Base-by-base conservation (phyloP, 1,140 invertebrate genomes). In the Calephelis virginiensis region DNA sequence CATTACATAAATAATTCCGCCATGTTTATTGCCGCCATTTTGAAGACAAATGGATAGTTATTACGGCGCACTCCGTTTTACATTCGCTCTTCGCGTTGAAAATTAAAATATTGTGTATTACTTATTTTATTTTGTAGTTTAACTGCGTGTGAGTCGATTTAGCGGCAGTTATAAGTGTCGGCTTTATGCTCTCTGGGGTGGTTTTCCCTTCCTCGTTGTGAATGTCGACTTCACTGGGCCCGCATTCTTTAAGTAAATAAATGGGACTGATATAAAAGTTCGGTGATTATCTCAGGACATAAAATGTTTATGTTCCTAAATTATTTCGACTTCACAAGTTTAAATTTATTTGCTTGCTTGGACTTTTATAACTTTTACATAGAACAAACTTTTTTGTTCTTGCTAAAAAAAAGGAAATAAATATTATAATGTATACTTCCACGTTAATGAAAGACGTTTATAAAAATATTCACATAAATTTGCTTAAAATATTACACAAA, bases 11-110 rank as follows among this genome's bases (percentile, higher is more conserved):
- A 90, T 90, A 89, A 89, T 88, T 82, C 74, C 77, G 78, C 85
- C 82, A 89, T 90, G 86, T 90, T 90, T 90, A 90, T 90, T 90
- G 82, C 88, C 81, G 79, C 88, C 85, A 90, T 90, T 90, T 88
- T 88, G 86, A 89, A 90, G 88, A 90, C 88, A 90, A 90, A 90
- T 90, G 86, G 88, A 84, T 89, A 89, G 88, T 90, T 90, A 90
- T 90, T 89, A 90, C 86, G 77, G 77, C 78, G 78, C 81, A 82
- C 82, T 88, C 79, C 78, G 82, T 85, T 90, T 89, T 89, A 90
- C 88, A 89, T 88, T 88, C 84, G 76, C 78, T 81, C 79, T 70
- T 79, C 74, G 72, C 76, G 79, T 81, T 83, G 80, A 80, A 89
- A 90, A 91, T 91, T 91, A 89, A 91, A 91, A 91, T 91, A 91